Evolutionary conservation across 1,140 invertebrate genomes (phyloP).

Genomic region (Eriocheir sinensis): DNA sequence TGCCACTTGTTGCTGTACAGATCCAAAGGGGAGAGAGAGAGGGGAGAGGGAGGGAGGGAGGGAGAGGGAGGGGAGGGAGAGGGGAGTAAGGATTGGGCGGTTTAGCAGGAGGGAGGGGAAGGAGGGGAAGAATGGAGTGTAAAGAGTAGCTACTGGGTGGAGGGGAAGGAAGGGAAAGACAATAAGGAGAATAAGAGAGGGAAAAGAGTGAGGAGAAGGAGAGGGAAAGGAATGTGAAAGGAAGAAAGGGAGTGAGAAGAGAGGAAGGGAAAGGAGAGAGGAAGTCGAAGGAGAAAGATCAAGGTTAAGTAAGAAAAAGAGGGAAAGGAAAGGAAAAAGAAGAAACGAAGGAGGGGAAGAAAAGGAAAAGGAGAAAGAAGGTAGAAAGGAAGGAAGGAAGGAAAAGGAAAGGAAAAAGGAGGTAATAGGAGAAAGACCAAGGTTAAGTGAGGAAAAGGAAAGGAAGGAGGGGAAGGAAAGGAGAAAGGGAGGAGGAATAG

Average conservation of each 20-base stretch:
- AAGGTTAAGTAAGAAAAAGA: not conserved
- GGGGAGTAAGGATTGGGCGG: not conserved
- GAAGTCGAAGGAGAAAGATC: not conserved
- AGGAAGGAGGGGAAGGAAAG: not conserved
- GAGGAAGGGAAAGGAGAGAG: not conserved
- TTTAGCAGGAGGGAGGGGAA: not conserved
- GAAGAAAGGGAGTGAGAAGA: not conserved
- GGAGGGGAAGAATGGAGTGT: not conserved
- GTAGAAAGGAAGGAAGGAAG: not conserved
- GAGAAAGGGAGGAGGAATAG: not conserved
- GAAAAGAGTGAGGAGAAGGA: not conserved
- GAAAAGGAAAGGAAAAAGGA: not conserved
- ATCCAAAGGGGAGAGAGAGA: not conserved
- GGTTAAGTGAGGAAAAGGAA: not conserved
- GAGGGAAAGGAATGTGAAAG: not conserved
- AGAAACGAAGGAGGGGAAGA: not conserved
- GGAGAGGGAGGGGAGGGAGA: not conserved
- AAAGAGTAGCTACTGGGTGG: not conserved
- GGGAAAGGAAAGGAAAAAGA: not conserved
- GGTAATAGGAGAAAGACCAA: not conserved
- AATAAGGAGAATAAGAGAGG: not conserved
- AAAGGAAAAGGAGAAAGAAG: not conserved
- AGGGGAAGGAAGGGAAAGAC: not conserved
- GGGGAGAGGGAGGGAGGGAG: not conserved
- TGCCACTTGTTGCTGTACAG: not conserved